Evolutionary conservation across 1,140 invertebrate genomes (phyloP).

Genomic region (Portunus trituberculatus): DNA sequence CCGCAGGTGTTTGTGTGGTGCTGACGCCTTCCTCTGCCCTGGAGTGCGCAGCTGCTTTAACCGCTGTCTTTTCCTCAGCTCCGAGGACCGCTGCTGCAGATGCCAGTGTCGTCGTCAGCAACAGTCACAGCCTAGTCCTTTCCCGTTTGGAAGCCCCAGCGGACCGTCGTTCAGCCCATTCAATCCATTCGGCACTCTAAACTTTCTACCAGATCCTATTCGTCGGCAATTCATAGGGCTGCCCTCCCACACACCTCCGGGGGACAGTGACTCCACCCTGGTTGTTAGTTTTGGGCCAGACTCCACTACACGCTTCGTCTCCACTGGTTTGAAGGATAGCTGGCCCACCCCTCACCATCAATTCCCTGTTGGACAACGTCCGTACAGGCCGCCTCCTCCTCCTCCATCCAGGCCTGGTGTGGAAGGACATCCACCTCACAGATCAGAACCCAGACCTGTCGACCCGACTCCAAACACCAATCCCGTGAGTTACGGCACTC

Average conservation of each 20-base stretch:
- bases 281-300: neutral
- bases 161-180: constrained; percentile 7
- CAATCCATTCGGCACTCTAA: neutral
- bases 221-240: neutral
- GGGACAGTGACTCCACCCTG: neutral
- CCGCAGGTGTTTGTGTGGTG: constrained; percentile 57
- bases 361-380: neutral
- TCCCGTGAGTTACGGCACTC: neutral
- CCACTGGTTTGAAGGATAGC: neutral
- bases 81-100: constrained; percentile 58
- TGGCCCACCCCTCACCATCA: neutral
- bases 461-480: neutral
- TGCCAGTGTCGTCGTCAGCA: constrained; percentile 34
- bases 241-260: neutral
- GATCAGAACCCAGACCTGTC: neutral
- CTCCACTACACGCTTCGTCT: neutral
- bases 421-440: neutral
- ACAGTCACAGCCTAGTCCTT: neutral
- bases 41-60: constrained; percentile 50
- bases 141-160: neutral
- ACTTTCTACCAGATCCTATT: neutral
- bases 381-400: neutral
- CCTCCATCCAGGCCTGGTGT: neutral
- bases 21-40: constrained; percentile 50
- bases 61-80: constrained; percentile 61